Conservation (phyloP, 2,888 invertebrate species). For the Noctua fimbriata region DNA sequence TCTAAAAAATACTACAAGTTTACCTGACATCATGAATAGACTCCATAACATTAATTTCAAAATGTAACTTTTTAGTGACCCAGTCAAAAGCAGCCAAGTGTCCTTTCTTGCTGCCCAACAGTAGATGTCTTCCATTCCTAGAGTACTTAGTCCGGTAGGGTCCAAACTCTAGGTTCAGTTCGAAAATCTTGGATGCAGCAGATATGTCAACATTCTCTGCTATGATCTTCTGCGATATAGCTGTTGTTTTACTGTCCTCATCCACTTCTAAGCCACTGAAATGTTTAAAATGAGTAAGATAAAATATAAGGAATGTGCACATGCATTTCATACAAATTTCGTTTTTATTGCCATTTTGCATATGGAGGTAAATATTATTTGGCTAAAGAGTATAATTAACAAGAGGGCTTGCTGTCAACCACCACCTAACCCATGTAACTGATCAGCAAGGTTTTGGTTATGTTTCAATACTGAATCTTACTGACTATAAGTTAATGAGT, state of each 20-base stretch:
- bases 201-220: constrained; percentile 95
- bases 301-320: neutral
- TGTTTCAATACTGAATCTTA: no score
- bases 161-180: constrained; percentile 94
- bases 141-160: constrained; percentile 95
- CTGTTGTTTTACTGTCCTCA: constrained; percentile 93
- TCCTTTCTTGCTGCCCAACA: constrained; percentile 96
- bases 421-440: no score
- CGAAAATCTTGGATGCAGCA: constrained; percentile 96
- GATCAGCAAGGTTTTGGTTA: no score
- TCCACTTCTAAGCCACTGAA: constrained; percentile 93
- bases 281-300: constrained; percentile 37
- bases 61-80: constrained; percentile 98
- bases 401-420: no score
- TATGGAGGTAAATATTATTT: no score
- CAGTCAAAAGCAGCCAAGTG: constrained; percentile 99
- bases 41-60: constrained; percentile 99
- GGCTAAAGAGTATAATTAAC: no score
- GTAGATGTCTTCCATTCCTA: constrained; percentile 95
- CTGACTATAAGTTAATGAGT: no score
- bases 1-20: neutral
- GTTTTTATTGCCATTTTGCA: no score
- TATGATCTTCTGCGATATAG: constrained; percentile 95
- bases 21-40: constrained; percentile 96
- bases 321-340: no score